Evolutionary conservation across 1,140 invertebrate genomes (phyloP).

Genomic region (Drosophila kohkoa): DNA sequence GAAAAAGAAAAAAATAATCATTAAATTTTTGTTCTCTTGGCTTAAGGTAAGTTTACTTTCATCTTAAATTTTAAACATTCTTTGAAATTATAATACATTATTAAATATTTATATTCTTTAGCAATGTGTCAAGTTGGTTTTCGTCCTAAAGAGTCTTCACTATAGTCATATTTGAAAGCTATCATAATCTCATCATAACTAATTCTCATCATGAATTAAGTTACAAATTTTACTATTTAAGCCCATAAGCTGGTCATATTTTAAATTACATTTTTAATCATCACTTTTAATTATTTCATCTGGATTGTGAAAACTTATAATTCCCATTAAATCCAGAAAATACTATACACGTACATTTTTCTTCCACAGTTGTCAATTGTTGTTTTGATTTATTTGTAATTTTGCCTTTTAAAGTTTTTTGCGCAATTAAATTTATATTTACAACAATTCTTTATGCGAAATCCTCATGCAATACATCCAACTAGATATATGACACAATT

Average conservation of each 20-base stretch:
- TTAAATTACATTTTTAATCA: slow-evolving; percentile 7
- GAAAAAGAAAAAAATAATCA: slow-evolving; percentile 4
- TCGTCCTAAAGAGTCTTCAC: too few relatives aligned
- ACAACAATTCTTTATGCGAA: slow-evolving; percentile 50
- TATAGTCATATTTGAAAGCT: too few relatives aligned
- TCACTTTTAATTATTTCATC: slow-evolving; percentile 2
- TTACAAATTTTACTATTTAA: neutral
- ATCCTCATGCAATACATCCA: slow-evolving; percentile 49
- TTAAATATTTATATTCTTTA: too few relatives aligned
- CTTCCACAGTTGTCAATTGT: slow-evolving; percentile 27
- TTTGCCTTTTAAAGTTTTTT: slow-evolving; percentile 53
- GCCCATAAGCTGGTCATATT: neutral
- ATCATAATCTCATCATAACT: too few relatives aligned
- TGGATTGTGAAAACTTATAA: slow-evolving; percentile 52
- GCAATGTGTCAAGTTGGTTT: too few relatives aligned
- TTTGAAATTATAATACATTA: too few relatives aligned
- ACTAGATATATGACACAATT: slow-evolving; percentile 56
- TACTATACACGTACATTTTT: neutral
- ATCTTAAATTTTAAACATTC: too few relatives aligned
- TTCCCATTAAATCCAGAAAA: slow-evolving; percentile 46
- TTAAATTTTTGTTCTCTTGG: neutral
- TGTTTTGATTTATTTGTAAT: slow-evolving; percentile 56
- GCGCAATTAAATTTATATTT: slow-evolving; percentile 80
- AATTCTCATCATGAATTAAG: too few relatives aligned
- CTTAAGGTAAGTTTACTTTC: too few relatives aligned